These are phyloP conservation scores for Phrixothrix hirtus DNA, from an alignment of 2,888 invertebrate species.

Conservation along the genomic window DNA sequence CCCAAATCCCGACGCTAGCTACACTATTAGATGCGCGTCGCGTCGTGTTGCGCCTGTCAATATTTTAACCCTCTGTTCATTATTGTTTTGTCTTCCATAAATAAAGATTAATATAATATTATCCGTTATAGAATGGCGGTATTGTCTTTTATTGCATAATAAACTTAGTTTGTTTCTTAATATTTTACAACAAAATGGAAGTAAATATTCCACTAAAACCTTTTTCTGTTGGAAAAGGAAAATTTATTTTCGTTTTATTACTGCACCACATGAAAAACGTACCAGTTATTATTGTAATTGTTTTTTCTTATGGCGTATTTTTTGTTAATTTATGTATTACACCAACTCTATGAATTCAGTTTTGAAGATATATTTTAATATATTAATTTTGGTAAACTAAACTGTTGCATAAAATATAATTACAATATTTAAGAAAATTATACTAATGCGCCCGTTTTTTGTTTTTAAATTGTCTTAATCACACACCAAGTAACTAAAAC, in stretches of 20 bases:
- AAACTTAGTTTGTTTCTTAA: neutral
- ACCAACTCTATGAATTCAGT: too few relatives aligned
- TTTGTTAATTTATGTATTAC: too few relatives aligned
- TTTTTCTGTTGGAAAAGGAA: neutral
- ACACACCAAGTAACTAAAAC: too few relatives aligned
- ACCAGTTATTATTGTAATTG: too few relatives aligned
- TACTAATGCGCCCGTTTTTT: too few relatives aligned
- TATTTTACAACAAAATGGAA: neutral
- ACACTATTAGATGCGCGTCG: conserved; percentile 16
- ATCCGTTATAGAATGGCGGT: neutral
- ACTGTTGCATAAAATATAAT: too few relatives aligned
- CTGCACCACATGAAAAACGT: neutral
- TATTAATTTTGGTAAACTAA: too few relatives aligned
- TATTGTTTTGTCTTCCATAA: conserved; percentile 28
- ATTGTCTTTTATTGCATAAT: neutral
- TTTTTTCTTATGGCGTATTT: too few relatives aligned
- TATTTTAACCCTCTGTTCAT: conserved; percentile 27
- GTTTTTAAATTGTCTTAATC: too few relatives aligned
- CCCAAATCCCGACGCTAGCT: conserved; percentile 15
- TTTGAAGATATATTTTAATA: too few relatives aligned
- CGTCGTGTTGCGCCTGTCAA: conserved; percentile 30
- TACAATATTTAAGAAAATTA: too few relatives aligned
- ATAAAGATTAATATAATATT: conserved; percentile 18
- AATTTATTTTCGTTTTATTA: neutral
- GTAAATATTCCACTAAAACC: neutral